Percentiles rank a stretch among this genome's conserved stretches.
phyloP scores from a whole-genome alignment of 1,140 invertebrate species.

The Anoplophora glabripennis region DNA sequence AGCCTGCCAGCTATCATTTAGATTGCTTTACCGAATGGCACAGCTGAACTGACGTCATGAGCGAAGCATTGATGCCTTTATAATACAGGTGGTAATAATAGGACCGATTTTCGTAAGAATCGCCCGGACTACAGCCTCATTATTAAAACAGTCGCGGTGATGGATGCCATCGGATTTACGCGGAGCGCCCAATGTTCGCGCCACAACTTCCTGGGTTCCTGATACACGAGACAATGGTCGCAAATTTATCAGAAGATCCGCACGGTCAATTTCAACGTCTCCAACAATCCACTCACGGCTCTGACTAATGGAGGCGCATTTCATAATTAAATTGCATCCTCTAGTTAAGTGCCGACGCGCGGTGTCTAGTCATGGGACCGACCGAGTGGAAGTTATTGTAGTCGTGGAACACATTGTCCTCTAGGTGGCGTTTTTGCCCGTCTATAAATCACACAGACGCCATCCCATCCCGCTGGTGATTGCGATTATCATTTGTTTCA shows the following conservation, averaged over 20 bases:
- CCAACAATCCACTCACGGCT: conserved; percentile 31
- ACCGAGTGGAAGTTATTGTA: conserved; percentile 35
- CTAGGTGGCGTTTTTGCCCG: conserved; percentile 31
- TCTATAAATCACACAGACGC: conserved; percentile 40
- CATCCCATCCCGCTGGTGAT: conserved; percentile 39
- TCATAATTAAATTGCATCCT: conserved; percentile 40
- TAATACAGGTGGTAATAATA: too few relatives aligned
- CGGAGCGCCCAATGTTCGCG: conserved; percentile 1
- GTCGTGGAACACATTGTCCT: conserved; percentile 36
- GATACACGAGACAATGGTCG: conserved; percentile 26
- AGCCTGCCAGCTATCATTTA: too few relatives aligned
- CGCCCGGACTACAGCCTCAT: background rate
- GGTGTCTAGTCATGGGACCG: conserved; percentile 19
- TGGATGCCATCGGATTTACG: conserved; percentile 13
- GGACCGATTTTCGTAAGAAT: too few relatives aligned
- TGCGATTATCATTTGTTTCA: conserved; percentile 38
- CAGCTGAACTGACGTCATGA: too few relatives aligned
- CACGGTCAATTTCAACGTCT: conserved; percentile 39
- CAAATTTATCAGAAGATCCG: conserved; percentile 40
- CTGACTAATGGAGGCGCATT: conserved; percentile 38
- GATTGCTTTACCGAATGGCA: too few relatives aligned
- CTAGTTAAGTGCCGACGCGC: conserved; percentile 32
- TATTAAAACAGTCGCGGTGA: conserved; percentile 11
- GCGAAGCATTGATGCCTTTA: too few relatives aligned
- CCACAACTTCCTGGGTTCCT: conserved; percentile 13